Base-by-base conservation (phyloP, 2,888 invertebrate species). In the Drosophila subquinaria region DNA sequence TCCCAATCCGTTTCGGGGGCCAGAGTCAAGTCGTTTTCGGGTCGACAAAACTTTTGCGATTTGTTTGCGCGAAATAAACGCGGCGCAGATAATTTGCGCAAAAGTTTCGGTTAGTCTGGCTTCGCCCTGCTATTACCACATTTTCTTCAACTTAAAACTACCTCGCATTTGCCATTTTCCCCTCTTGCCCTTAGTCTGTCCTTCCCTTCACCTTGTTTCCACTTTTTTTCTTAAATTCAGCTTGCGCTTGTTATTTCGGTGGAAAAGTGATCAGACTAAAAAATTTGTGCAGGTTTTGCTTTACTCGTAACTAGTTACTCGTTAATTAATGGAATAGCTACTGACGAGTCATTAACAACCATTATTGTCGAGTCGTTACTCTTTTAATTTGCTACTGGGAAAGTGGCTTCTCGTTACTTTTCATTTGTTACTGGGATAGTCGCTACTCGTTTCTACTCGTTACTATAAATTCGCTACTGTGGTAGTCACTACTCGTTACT, bases 31-130 rank as follows among this genome's bases (percentile, higher is more conserved):
- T 62, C 62, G 65, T 42, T 66, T 48, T 55, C 50, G 76, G 73
- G 89, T 79, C 73, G 79, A 79, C 64, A 59, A 89, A 89, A 85
- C 50, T 85, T 85, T 89, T 79, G 71, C 84, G 87, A 84, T 84
- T 82, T 84, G 83, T 88, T 84, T 88, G 84, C 84, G 87, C 89
- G 85, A 88, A 88, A 86, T 84, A 84, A 86, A 84, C 87, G 83
- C 83, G 81, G 81, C 78, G 78, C 83, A 84, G 89, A 83, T 83
- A 83, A 83, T 83, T 83, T 83, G 83, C 71, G 81, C 86, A 86
- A 83, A 83, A 86, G 71, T 83, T 88, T 48, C 27, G 50, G 56
- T 77, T 69, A 50, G 65, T 50, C 56, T 42, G 35, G 36, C 20
- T 43, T 59, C 20, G 53, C 62, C 59, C 11, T 45, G 10, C 59